A percentile compares a stretch with the other conserved stretches of the same genome.
Evolutionary conservation across 2,888 invertebrate genomes (phyloP).

Genomic region (Drosophila niveifrons): DNA sequence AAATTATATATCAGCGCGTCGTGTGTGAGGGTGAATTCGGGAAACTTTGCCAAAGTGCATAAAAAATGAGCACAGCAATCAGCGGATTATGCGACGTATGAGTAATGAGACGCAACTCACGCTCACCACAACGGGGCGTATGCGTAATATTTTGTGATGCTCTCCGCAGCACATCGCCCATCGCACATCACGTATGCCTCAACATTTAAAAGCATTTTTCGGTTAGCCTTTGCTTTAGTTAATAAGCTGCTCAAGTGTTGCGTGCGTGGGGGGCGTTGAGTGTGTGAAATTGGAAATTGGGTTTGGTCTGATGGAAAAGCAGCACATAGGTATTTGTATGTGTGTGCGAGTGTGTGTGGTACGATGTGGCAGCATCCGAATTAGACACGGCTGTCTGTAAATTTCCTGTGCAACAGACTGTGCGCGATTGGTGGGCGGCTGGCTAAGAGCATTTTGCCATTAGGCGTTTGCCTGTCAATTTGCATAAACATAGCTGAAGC

Average conservation of each 20-base stretch:
- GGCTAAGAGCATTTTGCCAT: slow-evolving; percentile 56
- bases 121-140: slow-evolving; percentile 31
- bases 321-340: background rate
- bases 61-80: slow-evolving; percentile 58
- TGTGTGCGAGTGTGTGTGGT: background rate
- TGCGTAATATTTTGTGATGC: slow-evolving; percentile 41
- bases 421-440: slow-evolving; percentile 21
- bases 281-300: slow-evolving; percentile 51
- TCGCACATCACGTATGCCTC: slow-evolving; percentile 44
- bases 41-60: slow-evolving; percentile 57
- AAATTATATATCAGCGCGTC: slow-evolving; percentile 45
- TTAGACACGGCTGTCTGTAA: slow-evolving; percentile 31
- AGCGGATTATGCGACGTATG: slow-evolving; percentile 55
- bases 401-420: slow-evolving; percentile 43
- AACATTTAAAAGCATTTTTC: slow-evolving; percentile 63
- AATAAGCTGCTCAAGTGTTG: slow-evolving; percentile 57
- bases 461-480: slow-evolving; percentile 50
- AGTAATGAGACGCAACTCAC: slow-evolving; percentile 41
- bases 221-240: slow-evolving; percentile 47
- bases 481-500: slow-evolving; percentile 52
- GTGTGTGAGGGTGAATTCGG: slow-evolving; percentile 13
- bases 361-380: slow-evolving; percentile 27
- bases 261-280: slow-evolving; percentile 22
- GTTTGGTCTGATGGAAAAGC: slow-evolving; percentile 30
- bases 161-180: slow-evolving; percentile 33